A percentile compares a stretch with the other conserved stretches of the same genome.
Conservation (phyloP, 2,113 vertebrate species). For the Fregetta grallaria region DNA sequence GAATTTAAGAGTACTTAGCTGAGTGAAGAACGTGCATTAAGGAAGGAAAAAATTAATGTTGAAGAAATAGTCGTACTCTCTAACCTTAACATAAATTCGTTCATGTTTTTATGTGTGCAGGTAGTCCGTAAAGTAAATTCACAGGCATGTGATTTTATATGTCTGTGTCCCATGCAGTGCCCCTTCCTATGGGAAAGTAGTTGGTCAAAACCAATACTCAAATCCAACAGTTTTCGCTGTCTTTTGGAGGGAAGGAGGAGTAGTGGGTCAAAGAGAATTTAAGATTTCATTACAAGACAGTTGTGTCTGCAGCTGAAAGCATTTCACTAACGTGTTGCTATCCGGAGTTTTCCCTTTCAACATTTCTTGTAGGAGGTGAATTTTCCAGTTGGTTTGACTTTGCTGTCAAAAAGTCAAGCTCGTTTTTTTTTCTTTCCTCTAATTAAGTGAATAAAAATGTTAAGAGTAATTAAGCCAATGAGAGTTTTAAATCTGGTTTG, state of each 20-base stretch:
- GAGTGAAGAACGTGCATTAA: neutral
- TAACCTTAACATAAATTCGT: neutral
- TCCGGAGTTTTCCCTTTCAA: slow-evolving; percentile 8
- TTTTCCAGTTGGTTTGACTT: slow-evolving; percentile 71
- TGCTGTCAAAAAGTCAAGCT: slow-evolving; percentile 64
- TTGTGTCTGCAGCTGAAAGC: slow-evolving; percentile 36
- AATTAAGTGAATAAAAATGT: slow-evolving; percentile 63
- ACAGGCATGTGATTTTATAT: neutral
- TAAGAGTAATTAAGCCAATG: slow-evolving; percentile 52
- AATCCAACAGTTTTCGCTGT: neutral
- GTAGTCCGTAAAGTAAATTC: neutral
- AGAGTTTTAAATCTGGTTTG: slow-evolving; percentile 10
- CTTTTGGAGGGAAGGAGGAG: neutral
- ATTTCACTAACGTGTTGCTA: slow-evolving; percentile 14
- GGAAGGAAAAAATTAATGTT: neutral
- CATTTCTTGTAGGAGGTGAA: slow-evolving; percentile 63
- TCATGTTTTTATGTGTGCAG: neutral
- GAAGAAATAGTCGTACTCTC: neutral
- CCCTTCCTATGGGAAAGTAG: neutral
- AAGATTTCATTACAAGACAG: neutral
- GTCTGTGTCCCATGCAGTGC: neutral
- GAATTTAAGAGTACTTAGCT: neutral
- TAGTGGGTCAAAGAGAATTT: neutral
- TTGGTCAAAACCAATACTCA: neutral
- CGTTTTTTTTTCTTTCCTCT: slow-evolving; percentile 19